phyloP scores from a whole-genome alignment of 1,140 invertebrate genomes.

The Orchesella cincta region DNA sequence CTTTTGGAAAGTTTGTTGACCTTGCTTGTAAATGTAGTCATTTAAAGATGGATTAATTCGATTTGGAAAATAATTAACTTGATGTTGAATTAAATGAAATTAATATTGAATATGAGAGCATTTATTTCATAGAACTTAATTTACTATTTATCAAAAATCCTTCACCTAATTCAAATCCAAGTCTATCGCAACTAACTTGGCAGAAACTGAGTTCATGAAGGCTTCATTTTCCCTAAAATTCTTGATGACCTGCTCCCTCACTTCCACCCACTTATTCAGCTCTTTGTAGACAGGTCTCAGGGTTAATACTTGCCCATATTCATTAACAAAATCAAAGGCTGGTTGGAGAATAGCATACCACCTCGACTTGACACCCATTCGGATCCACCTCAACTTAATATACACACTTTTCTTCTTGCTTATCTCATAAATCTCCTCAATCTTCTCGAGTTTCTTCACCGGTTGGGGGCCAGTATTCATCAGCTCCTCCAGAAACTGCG shows the following conservation, averaged over 20 bases:
- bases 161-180: slow-evolving; percentile 68
- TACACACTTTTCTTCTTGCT: slow-evolving; percentile 71
- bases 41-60: too few relatives aligned
- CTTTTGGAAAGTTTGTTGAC: too few relatives aligned
- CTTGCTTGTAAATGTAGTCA: too few relatives aligned
- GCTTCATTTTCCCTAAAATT: slow-evolving; percentile 70
- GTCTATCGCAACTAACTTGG: slow-evolving; percentile 72
- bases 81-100: too few relatives aligned
- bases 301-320: slow-evolving; percentile 86
- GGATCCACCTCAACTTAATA: slow-evolving; percentile 72
- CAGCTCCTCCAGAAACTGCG: slow-evolving; percentile 73
- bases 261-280: slow-evolving; percentile 76
- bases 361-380: slow-evolving; percentile 71
- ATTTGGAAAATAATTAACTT: too few relatives aligned
- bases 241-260: slow-evolving; percentile 66
- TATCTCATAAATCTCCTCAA: slow-evolving; percentile 71
- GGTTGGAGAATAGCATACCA: slow-evolving; percentile 67
- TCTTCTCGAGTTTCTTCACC: slow-evolving; percentile 63
- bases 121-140: too few relatives aligned
- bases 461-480: slow-evolving; percentile 61
- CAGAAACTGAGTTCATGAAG: slow-evolving; percentile 79
- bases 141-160: too few relatives aligned
- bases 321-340: slow-evolving; percentile 74
- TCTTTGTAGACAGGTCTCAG: too few relatives aligned
- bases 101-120: too few relatives aligned